A percentile compares a stretch with the other conserved stretches of the same genome.
Conservation (phyloP, 2,797 vertebrate genomes). For the Hypotaenidia okinawae region DNA sequence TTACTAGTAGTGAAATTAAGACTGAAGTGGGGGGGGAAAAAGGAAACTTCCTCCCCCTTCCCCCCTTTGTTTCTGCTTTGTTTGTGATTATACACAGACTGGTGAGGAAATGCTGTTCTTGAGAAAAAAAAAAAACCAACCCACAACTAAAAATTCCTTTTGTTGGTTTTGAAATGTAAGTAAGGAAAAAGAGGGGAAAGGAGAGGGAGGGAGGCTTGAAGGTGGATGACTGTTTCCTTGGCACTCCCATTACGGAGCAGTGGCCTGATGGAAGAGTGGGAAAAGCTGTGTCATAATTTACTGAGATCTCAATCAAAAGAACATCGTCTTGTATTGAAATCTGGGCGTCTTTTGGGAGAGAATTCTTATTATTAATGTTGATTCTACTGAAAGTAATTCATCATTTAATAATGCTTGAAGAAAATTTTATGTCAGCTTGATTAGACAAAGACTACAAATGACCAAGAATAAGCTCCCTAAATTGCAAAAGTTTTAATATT, state of each 20-base stretch:
- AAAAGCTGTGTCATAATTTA: constrained; percentile 1
- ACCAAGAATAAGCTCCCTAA: not conserved
- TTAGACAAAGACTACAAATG: not conserved
- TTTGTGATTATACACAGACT: not conserved
- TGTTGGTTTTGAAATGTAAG: not conserved
- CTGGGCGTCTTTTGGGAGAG: not conserved
- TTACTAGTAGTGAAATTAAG: not conserved
- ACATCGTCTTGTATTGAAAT: not conserved
- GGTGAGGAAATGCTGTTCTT: not conserved
- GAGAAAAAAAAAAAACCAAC: not conserved
- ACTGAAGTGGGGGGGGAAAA: not conserved
- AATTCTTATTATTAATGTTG: not conserved
- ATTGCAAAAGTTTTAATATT: not conserved
- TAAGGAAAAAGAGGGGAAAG: not conserved
- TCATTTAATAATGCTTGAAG: constrained; percentile 4
- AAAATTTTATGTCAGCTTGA: not conserved
- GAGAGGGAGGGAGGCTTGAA: not conserved
- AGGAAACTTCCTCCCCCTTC: too few species aligned
- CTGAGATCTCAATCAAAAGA: not conserved
- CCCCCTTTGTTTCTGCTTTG: not conserved
- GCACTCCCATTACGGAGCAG: not conserved
- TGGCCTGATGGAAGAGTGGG: not conserved
- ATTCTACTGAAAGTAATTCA: not conserved
- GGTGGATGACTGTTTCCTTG: not conserved
- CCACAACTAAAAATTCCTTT: not conserved